phyloP scores from a whole-genome alignment of 1,140 invertebrate species.

The Scaptomyza montana region DNA sequence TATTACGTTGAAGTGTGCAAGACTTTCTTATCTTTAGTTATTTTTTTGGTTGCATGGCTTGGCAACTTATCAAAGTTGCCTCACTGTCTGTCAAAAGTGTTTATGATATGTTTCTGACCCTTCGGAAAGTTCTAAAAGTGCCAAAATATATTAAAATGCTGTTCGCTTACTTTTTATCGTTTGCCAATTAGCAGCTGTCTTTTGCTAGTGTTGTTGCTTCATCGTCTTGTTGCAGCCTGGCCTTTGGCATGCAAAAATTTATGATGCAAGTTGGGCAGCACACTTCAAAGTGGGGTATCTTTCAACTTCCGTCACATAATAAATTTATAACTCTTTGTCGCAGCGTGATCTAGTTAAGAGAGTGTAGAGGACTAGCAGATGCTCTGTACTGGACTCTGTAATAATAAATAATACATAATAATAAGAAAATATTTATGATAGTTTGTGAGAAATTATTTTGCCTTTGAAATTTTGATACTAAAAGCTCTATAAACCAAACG shows the following conservation, averaged over 20 bases:
- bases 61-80: constrained; percentile 65
- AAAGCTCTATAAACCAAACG: no score
- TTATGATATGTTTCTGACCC: constrained; percentile 59
- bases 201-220: background rate
- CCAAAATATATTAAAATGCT: constrained; percentile 45
- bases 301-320: constrained; percentile 74
- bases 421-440: no score
- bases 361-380: background rate
- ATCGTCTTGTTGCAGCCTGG: constrained; percentile 12
- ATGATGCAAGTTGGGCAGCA: constrained; percentile 29
- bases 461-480: no score
- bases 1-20: constrained; percentile 36
- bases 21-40: constrained; percentile 42
- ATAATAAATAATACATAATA: no score
- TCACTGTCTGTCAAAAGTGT: constrained; percentile 65
- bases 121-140: constrained; percentile 44
- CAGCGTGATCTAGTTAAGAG: background rate
- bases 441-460: no score
- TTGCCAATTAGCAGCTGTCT: constrained; percentile 49
- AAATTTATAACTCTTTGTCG: constrained; percentile 69
- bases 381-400: no score
- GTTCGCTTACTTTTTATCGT: constrained; percentile 6
- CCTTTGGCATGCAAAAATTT: constrained; percentile 49
- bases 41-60: constrained; percentile 18
- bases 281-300: constrained; percentile 28